Evolutionary conservation across 2,888 invertebrate genomes (phyloP).

Genomic region (Cantharis rustica): DNA sequence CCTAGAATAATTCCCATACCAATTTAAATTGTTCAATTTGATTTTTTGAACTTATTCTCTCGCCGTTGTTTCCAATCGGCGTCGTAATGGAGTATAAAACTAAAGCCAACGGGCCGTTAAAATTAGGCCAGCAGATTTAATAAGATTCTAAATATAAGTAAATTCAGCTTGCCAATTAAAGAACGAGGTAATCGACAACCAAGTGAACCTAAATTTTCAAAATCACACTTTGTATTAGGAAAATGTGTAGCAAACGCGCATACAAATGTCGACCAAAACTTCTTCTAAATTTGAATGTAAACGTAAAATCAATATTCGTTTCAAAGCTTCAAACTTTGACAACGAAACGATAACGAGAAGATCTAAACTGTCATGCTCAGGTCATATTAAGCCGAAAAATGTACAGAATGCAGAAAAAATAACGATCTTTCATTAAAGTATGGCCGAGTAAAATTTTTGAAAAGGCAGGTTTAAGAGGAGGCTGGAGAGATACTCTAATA

Average conservation of each 20-base stretch:
- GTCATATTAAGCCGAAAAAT: not conserved
- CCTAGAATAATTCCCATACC: not conserved
- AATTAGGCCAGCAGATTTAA: not conserved
- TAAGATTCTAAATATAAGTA: not conserved
- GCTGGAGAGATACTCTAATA: too few relatives aligned
- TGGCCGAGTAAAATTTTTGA: not conserved
- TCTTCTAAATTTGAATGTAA: not conserved
- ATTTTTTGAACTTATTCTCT: not conserved
- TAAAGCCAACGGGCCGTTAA: not conserved
- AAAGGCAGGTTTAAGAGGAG: not conserved
- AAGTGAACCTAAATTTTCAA: not conserved
- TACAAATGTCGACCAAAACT: not conserved
- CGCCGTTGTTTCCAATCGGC: not conserved
- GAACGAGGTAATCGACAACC: not conserved
- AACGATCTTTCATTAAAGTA: not conserved
- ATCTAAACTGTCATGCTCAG: not conserved
- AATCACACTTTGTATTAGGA: not conserved
- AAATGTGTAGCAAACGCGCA: not conserved
- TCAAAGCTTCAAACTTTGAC: not conserved
- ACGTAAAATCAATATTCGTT: not conserved
- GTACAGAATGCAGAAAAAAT: not conserved
- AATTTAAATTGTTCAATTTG: not conserved
- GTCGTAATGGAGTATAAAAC: not conserved
- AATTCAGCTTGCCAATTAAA: not conserved
- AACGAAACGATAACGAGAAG: not conserved